Base-by-base conservation (phyloP, 2,888 invertebrate species). In the Aspidiotus destructor region DNA sequence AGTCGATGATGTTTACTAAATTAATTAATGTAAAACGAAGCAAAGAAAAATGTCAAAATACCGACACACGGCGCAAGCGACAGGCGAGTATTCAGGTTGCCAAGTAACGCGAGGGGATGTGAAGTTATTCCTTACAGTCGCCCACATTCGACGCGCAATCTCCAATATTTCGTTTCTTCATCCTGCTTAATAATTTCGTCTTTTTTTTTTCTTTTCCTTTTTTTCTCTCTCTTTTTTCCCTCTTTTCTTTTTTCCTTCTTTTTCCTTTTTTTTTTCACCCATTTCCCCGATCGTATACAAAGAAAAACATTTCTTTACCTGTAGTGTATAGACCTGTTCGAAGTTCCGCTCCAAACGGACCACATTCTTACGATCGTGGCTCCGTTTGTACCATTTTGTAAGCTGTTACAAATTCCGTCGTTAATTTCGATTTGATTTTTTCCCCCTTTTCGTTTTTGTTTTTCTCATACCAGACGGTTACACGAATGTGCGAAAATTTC, bases 81-180 rank as follows among this genome's bases (percentile, higher is more conserved):
- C 44, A 44, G 52, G 15, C 67, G 60, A 60, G 67, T 67, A 67
- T 58, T 11, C 67, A 67, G 60, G 67, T 67, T 67, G 67, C 67
- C 67, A 67, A 60, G 67, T 67, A 60, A 67, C 67, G 28, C 28
- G 67, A 67, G 67, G 67, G 67, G 67, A 58, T 67, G 67, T 42
- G 11, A 67, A 60, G 52, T 28, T 28, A 67, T 40, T 42, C n/a
- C 40, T 41, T 40, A 8, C 17, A 10, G 62, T 28, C 67, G 44
- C 48, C 28, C 40, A 13, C 9, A 28, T 17, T 40, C 10, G 58
- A 40, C 67, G 63, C 63, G 67, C 67, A 67, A 58, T 67, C 67
- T 67, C 67, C 67, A 67, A 67, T 67, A 67, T 60, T 58, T 13
- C 52, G 15, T 48, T 48, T 28, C n/a, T 9, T 52, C 13, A 15